These are phyloP conservation scores for Zhuqinia jingwanae DNA, from an alignment of 2,888 invertebrate species.

Conservation along the genomic window DNA sequence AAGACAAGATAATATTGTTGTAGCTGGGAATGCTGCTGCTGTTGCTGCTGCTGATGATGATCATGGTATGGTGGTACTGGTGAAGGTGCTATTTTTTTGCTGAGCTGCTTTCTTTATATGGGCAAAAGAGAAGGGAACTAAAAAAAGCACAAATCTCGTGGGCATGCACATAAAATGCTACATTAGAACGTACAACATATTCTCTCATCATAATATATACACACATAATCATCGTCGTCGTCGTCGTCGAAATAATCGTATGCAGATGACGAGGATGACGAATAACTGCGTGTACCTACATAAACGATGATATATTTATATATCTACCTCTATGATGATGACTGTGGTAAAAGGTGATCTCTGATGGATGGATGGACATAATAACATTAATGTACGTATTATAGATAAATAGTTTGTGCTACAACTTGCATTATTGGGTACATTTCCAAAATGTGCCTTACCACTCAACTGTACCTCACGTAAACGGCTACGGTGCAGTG, in stretches of 20 bases:
- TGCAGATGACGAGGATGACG: conserved; percentile 13
- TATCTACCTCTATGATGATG: too few relatives aligned
- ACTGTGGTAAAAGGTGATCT: conserved; percentile 29
- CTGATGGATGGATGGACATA: conserved; percentile 16
- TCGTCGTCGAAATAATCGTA: conserved; percentile 4
- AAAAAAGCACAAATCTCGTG: conserved; percentile 62
- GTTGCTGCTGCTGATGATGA: neutral
- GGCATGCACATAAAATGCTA: conserved; percentile 39
- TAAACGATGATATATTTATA: too few relatives aligned
- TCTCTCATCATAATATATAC: too few relatives aligned
- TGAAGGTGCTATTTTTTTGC: conserved; percentile 8
- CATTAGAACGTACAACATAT: conserved; percentile 26
- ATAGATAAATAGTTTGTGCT: too few relatives aligned
- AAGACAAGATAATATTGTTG: too few relatives aligned
- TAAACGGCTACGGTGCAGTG: too few relatives aligned
- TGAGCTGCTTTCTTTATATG: conserved; percentile 62
- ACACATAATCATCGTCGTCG: conserved; percentile 20
- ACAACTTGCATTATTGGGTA: too few relatives aligned
- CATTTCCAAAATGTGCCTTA: conserved; percentile 42
- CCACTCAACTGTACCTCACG: too few relatives aligned
- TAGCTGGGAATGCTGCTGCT: neutral
- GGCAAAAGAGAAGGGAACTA: conserved; percentile 70
- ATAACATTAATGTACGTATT: too few relatives aligned
- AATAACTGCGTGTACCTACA: too few relatives aligned
- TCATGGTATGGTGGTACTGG: neutral